Evolutionary conservation across 2,888 invertebrate genomes (phyloP).

Genomic region (Euzetes globulus): DNA sequence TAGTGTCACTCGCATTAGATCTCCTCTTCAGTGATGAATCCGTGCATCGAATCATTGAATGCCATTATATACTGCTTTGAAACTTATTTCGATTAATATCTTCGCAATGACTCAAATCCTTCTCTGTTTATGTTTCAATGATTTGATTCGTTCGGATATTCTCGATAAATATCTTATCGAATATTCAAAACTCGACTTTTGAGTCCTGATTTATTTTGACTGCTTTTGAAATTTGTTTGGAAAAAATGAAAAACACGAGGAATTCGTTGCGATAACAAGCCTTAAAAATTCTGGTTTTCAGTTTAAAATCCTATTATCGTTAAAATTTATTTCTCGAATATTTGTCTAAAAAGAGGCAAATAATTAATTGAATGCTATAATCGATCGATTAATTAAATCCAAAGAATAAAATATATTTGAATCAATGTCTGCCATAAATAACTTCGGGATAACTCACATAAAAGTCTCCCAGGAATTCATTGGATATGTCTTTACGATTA

Average conservation of each 20-base stretch:
- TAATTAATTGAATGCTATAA: not conserved
- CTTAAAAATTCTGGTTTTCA: conserved; percentile 1
- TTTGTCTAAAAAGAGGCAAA: not conserved
- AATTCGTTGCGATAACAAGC: not conserved
- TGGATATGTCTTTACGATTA: not conserved
- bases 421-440: not conserved
- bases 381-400: not conserved
- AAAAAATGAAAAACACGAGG: not conserved
- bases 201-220: not conserved
- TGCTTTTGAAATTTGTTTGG: not conserved
- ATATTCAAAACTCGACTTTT: not conserved
- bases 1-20: conserved; percentile 5
- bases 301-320: not conserved
- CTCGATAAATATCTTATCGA: not conserved
- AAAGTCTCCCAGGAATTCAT: not conserved
- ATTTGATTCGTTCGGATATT: not conserved
- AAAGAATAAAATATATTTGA: not conserved
- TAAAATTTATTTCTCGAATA: not conserved
- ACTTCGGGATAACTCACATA: not conserved
- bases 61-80: not conserved
- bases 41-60: conserved; percentile 12
- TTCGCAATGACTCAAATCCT: not conserved
- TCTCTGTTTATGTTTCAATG: not conserved
- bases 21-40: conserved; percentile 9
- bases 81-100: not conserved